Conservation (phyloP, 2,113 vertebrate species). For the Columbina picui region DNA sequence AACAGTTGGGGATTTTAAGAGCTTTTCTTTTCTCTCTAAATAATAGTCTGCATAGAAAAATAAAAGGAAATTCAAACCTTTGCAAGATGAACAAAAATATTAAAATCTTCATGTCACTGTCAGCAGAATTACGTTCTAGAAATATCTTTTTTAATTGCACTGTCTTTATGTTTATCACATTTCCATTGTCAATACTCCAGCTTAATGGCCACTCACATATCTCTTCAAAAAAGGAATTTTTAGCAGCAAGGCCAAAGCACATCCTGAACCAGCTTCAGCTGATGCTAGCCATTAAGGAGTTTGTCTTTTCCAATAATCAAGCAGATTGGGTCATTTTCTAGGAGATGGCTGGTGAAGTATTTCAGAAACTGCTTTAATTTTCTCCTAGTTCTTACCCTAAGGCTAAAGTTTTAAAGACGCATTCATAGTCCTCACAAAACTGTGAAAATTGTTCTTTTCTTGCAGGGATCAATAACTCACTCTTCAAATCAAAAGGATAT, state of each 20-base stretch:
- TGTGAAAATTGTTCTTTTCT: slow-evolving; percentile 27
- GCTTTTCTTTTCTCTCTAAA: background rate
- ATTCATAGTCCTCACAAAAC: slow-evolving; percentile 9
- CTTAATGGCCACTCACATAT: background rate
- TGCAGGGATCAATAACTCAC: slow-evolving; percentile 33
- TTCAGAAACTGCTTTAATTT: slow-evolving; percentile 61
- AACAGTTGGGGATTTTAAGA: background rate
- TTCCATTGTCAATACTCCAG: background rate
- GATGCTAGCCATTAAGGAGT: slow-evolving; percentile 41
- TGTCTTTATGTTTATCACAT: background rate
- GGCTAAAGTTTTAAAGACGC: slow-evolving; percentile 40
- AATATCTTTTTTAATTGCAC: slow-evolving; percentile 6
- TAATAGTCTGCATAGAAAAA: background rate
- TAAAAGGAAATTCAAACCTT: background rate
- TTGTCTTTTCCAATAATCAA: slow-evolving; percentile 64
- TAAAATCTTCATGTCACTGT: background rate
- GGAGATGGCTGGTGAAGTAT: slow-evolving; percentile 19
- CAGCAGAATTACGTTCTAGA: background rate
- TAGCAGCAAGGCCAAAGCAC: slow-evolving; percentile 18
- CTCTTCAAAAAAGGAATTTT: slow-evolving; percentile 29
- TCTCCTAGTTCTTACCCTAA: slow-evolving; percentile 34
- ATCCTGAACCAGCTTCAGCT: slow-evolving; percentile 17
- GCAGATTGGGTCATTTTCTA: slow-evolving; percentile 45
- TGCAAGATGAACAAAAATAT: slow-evolving; percentile 1
- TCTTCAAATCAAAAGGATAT: slow-evolving; percentile 23